Conservation (phyloP, 1,140 invertebrate genomes). For the Diprion similis region DNA sequence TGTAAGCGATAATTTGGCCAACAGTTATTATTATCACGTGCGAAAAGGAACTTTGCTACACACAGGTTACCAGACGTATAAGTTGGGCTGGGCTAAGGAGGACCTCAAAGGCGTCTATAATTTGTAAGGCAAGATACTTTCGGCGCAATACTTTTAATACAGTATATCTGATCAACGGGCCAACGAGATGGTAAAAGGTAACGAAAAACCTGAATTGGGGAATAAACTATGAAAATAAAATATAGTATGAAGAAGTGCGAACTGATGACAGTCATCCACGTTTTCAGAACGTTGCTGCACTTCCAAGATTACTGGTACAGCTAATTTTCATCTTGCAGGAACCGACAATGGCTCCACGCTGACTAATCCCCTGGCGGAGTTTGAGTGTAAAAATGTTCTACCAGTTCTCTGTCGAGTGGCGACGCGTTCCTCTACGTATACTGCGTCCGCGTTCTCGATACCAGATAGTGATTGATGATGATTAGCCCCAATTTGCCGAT, state of each 20-base stretch:
- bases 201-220: too few species aligned
- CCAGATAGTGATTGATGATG: constrained; percentile 59
- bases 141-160: background rate
- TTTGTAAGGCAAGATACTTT: background rate
- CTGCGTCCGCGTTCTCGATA: constrained; percentile 20
- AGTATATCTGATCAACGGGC: background rate
- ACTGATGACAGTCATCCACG: too few species aligned
- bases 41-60: background rate
- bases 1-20: background rate
- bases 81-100: background rate
- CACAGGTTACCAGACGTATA: background rate
- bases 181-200: too few species aligned
- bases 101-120: background rate
- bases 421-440: constrained; percentile 6
- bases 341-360: constrained; percentile 26
- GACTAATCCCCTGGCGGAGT: background rate
- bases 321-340: constrained; percentile 30
- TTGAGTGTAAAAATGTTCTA: constrained; percentile 31
- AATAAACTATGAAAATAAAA: too few species aligned
- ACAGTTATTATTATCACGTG: constrained; percentile 6
- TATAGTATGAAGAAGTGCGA: too few species aligned
- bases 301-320: background rate
- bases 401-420: constrained; percentile 11
- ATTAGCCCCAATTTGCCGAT: constrained; percentile 59
- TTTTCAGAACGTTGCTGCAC: background rate